Evolutionary conservation across 1,140 invertebrate genomes (phyloP), one percentile per base, ranked within the genome.

Genomic region (Drosophila persimilis): DNA sequence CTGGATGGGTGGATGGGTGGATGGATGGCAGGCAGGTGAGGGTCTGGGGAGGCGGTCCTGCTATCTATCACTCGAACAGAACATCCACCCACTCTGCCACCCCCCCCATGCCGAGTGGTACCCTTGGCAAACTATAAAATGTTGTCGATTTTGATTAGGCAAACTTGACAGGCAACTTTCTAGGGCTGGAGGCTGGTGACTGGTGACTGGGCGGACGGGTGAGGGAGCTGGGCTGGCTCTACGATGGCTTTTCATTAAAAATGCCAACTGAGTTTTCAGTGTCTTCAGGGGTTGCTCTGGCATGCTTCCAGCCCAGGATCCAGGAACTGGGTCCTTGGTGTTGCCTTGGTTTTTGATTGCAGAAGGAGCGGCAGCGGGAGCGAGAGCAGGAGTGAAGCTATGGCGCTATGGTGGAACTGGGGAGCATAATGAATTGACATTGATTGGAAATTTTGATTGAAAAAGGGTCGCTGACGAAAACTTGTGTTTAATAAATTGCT

Each of bases 401-500:
- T n/a, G n/a, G n/a, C 24, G 24, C 58, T 56, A 60, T 70, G 67
- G 31, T 35, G 31, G 31, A 35, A 4, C 31, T 35, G 35, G 35
- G 35, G 5, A 39, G 72, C 79, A 88, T 90, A 89, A 88, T 90
- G 89, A 90, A 90, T 90, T 90, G 89, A 90, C 89, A 90, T 90
- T 90, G 89, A 90, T 90, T 90, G 89, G 89, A 90, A 90, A 90
- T 90, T 90, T 90, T 90, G 89, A 90, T 90, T 90, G 84, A 76
- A 89, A 90, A 46, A 67, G 63, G 65, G 63, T 69, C 65, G 7
- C 46, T 5, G 15, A 15, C 31, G 17, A 39, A 20, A 52, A 39
- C 29, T 60, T 41, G 22, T 17, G 41, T 45, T 8, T 69, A 84
- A 84, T 84, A 84, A 84, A 88, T 86, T 86, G 78, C 81, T 86